Evolutionary conservation across 2,888 invertebrate genomes (phyloP), one percentile per base, ranked within the genome.

Genomic region (Aspidiotus rigidus): DNA sequence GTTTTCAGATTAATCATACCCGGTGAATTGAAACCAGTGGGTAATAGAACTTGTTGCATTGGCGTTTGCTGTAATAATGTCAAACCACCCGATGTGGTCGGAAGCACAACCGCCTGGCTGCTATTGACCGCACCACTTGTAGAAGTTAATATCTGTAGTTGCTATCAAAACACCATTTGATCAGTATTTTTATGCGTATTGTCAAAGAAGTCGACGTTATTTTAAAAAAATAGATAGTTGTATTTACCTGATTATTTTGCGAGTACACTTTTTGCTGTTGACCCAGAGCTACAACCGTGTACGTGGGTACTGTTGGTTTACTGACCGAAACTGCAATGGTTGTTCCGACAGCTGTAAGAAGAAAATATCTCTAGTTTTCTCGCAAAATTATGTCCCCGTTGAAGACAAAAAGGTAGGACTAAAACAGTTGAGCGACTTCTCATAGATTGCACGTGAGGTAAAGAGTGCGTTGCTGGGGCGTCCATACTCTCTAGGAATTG

Each of bases 41-140:
- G 84, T 69, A 85, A 77, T 69, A 85, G 77, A 72, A 85, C 82
- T 76, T 84, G 85, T 73, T 82, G 82, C 56, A 66, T 44, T n/a
- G 75, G 72, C 5, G 74, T 75, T 71, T 76, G 77, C 62, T 76
- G 76, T 42, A 76, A 70, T 7, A 77, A 73, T 3, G 76, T 74
- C 28, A 75, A 72, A 6, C 74, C 73, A 3, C 73, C 73, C 17
- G 73, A 72, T 7, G 73, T 71, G 9, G 72, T 67, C 15, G 70
- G 71, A n/a, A 72, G 72, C n/a, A 69, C 70, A 7, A 72, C 13
- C 3, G 71, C 64, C 28, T 70, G 69, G 39, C 57, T 66, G 16
- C 42, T 66, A 44, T 57, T 71, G 1, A 69, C 57, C 6, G 71
- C 56, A n/a, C 55, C 62, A 9, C 64, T 55, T 9, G 69, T 49